Base-by-base conservation (phyloP, 1,140 invertebrate genomes). In the Odontomachus brunneus region DNA sequence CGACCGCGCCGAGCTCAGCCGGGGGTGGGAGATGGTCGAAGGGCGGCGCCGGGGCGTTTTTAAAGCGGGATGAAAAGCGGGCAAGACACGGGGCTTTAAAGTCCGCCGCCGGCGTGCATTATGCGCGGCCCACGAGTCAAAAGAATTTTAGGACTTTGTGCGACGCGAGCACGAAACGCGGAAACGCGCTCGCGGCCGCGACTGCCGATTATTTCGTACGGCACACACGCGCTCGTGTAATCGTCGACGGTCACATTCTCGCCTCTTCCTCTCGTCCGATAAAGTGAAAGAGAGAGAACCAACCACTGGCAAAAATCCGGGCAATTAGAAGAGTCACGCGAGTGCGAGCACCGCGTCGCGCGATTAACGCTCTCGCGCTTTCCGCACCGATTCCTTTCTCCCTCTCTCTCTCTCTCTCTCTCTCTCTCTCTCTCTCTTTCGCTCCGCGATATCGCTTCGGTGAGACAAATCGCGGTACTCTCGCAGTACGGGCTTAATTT, bases 291-390 rank as follows among this genome's bases (percentile, higher is more conserved):
- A 44, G 38, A 44, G 38, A 44, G 38, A 44, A 11, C 3, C 3
- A 49, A 2, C 7, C n/a, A n/a, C 15, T 17, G 3, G 9, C n/a
- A 66, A 49, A 66, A 53, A 67, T 67, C 62, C 38, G 38, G 74
- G 15, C 65, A 38, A 80, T 80, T 71, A 57, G 75, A 57, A 26
- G 12, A n/a, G 75, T 80, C 75, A 80, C 75, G 75, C 75, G 75
- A 76, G 12, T 65, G 29, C 60, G 26, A 69, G 44, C 14, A 49
- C 51, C 33, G 49, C 49, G 51, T n/a, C 67, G 17, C 4, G 38
- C 38, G 38, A 44, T 44, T 11, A 44, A 44, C 38, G 38, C 38
- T 44, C 38, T 44, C 38, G 38, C 38, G 3, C 38, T 44, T 5
- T 33, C 29, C 29, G 29, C 5, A 3, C 5, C 29, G 29, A 1